Conservation (phyloP, 2,797 vertebrate genomes). For the Loris lydekkerianus region DNA sequence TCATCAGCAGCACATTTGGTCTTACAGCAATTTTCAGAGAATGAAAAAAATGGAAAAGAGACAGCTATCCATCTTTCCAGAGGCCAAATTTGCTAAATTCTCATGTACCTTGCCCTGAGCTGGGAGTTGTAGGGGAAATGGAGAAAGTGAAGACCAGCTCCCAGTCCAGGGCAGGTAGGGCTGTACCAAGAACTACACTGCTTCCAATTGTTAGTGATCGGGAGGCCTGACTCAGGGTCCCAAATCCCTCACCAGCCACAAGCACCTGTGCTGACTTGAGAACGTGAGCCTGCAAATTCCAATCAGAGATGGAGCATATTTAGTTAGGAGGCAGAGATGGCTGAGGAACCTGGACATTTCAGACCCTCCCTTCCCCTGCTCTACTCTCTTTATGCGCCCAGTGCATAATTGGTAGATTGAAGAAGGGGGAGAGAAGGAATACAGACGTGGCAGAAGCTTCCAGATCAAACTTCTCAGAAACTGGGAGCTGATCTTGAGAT, state of each 20-base stretch:
- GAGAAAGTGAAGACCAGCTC: neutral
- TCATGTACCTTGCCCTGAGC: neutral
- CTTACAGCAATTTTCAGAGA: constrained; percentile 54
- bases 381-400: neutral
- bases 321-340: neutral
- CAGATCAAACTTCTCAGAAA: constrained; percentile 21
- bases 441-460: neutral
- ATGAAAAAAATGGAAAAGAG: constrained; percentile 19
- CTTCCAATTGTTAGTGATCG: constrained; percentile 42
- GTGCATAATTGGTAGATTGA: neutral
- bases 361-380: neutral
- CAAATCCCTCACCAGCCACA: neutral
- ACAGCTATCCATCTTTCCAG: neutral
- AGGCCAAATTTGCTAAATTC: neutral
- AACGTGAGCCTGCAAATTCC: neutral
- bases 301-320: neutral
- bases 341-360: neutral
- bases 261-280: neutral
- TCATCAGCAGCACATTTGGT: constrained; percentile 25
- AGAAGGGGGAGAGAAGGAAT: neutral
- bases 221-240: constrained; percentile 26
- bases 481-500: neutral
- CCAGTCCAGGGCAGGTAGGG: neutral
- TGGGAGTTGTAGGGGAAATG: neutral
- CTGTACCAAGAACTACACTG: neutral